phyloP scores from a whole-genome alignment of 2,888 invertebrate genomes.

The Stramonita haemastoma region DNA sequence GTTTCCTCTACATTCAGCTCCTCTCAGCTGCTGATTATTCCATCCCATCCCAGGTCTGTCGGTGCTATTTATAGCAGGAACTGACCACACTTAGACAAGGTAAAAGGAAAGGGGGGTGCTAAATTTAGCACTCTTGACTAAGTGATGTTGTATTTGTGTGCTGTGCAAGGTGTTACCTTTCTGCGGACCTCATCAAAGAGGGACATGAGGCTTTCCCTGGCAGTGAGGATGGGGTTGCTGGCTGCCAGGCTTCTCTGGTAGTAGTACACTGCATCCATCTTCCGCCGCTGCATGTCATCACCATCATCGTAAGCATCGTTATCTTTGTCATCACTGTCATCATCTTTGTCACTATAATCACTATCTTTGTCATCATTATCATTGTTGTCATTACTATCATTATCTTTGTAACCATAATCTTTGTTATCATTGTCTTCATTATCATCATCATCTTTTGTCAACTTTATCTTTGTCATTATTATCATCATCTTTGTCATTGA shows the following conservation, averaged over 20 bases:
- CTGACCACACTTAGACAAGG: too few species aligned
- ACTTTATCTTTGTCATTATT: too few species aligned
- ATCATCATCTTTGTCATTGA: too few species aligned
- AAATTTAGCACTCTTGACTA: too few species aligned
- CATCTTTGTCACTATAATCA: neutral
- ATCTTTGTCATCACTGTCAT: neutral
- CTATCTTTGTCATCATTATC: neutral
- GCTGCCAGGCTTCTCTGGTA: slow-evolving; percentile 97
- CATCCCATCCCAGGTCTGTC: too few species aligned
- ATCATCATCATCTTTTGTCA: too few species aligned
- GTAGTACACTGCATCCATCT: slow-evolving; percentile 96
- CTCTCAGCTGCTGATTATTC: too few species aligned
- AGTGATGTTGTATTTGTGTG: too few species aligned
- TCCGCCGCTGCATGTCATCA: slow-evolving; percentile 85
- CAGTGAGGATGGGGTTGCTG: slow-evolving; percentile 93
- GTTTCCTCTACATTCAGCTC: too few species aligned
- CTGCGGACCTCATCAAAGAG: slow-evolving; percentile 95
- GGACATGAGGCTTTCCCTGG: slow-evolving; percentile 91
- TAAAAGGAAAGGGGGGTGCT: too few species aligned
- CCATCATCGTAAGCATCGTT: neutral
- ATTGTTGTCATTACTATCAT: neutral
- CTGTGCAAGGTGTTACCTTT: slow-evolving; percentile 79
- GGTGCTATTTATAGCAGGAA: too few species aligned
- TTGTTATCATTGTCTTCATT: too few species aligned
- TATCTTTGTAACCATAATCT: neutral